A percentile compares a stretch with the other conserved stretches of the same genome.
phyloP scores from a whole-genome alignment of 2,797 vertebrate species.

The Mastacembelus armatus region DNA sequence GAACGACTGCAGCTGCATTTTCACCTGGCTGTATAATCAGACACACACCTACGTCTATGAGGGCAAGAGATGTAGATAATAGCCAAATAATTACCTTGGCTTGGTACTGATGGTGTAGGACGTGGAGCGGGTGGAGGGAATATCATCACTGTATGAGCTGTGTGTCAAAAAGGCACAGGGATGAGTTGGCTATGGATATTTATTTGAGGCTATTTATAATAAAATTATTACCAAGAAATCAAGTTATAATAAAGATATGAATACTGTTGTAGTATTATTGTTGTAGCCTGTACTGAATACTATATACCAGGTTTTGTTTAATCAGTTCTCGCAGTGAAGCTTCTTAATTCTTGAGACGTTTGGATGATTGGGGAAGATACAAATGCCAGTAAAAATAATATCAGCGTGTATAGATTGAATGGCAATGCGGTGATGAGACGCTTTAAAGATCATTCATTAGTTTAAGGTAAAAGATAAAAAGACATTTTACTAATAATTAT shows the following conservation, averaged over 20 bases:
- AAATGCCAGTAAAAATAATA: no score
- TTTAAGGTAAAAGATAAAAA: no score
- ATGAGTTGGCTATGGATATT: background rate
- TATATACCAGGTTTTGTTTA: no score
- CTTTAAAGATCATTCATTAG: no score
- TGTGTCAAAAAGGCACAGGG: conserved; percentile 28
- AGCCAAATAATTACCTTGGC: conserved; percentile 62
- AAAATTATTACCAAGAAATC: background rate
- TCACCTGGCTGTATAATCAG: background rate
- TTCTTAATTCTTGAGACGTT: no score
- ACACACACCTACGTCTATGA: background rate
- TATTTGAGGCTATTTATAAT: background rate
- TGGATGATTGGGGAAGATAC: no score
- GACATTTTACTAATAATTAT: no score
- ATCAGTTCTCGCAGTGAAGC: background rate
- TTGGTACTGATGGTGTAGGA: conserved; percentile 60
- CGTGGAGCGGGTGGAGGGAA: conserved; percentile 53
- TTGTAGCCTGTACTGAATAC: no score
- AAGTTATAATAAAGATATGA: no score
- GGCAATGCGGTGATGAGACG: no score
- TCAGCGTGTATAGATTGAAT: no score
- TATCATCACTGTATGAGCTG: conserved; percentile 67
- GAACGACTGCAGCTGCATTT: conserved; percentile 1
- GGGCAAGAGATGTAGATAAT: background rate
- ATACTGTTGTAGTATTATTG: no score